phyloP scores from a whole-genome alignment of 1,140 invertebrate genomes.

The Polypedilum pembai region DNA sequence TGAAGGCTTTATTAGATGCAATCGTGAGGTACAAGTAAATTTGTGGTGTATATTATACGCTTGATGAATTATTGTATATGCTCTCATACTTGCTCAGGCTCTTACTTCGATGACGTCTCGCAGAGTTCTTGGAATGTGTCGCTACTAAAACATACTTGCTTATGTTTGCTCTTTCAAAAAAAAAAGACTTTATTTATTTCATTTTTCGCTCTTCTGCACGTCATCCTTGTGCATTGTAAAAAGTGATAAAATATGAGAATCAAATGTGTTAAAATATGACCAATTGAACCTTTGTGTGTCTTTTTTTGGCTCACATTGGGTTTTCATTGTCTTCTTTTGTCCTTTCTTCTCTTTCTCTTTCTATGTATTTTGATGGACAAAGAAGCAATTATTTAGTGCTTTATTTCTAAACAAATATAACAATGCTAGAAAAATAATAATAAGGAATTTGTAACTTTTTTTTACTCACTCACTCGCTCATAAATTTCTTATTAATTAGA shows the following conservation, averaged over 20 bases:
- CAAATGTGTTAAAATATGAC: slow-evolving; percentile 18
- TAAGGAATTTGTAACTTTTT: not conserved
- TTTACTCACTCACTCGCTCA: not conserved
- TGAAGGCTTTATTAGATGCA: slow-evolving; percentile 26
- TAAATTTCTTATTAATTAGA: slow-evolving; percentile 24
- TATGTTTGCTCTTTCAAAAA: not conserved
- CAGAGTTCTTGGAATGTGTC: not conserved
- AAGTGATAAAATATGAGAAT: slow-evolving; percentile 19
- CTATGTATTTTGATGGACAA: slow-evolving; percentile 5
- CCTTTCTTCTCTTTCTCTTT: not conserved
- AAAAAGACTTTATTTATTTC: no score
- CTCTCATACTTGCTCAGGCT: not conserved
- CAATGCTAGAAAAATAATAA: not conserved
- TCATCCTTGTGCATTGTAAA: not conserved
- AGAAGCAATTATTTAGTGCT: slow-evolving; percentile 19
- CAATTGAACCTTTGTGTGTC: not conserved
- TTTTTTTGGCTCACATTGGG: not conserved
- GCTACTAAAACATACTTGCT: slow-evolving; percentile 12
- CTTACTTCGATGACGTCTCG: not conserved
- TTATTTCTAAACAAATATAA: slow-evolving; percentile 3
- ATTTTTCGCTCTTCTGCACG: not conserved
- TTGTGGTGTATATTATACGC: not conserved
- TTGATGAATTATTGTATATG: slow-evolving; percentile 17
- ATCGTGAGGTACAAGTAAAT: slow-evolving; percentile 7
- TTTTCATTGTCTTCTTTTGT: not conserved